These are phyloP conservation scores for Caenorhabditis briggsae DNA, from an alignment of 1,140 invertebrate genomes.

Conservation along the genomic window DNA sequence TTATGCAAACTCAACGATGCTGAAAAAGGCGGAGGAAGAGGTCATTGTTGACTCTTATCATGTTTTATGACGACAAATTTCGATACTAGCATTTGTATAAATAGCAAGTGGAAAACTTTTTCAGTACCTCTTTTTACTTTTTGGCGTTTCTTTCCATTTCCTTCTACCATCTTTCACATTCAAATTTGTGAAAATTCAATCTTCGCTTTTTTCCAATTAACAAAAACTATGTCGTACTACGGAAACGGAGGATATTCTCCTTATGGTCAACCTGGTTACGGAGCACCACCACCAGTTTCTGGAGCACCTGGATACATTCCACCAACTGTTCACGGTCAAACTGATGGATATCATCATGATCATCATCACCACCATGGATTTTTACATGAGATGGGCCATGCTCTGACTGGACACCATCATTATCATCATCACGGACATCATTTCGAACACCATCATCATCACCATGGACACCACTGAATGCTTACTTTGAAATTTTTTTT, in stretches of 20 bases:
- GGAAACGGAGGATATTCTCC: constrained; percentile 13
- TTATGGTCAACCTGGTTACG: neutral
- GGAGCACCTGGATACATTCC: neutral
- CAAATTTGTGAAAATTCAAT: too few species aligned
- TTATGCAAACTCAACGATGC: neutral
- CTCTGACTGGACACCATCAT: constrained; percentile 1
- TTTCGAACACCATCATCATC: neutral
- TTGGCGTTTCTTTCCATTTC: too few species aligned
- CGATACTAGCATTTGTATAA: too few species aligned
- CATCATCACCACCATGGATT: constrained; percentile 18
- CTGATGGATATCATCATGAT: neutral
- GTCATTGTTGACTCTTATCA: neutral
- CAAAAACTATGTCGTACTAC: neutral
- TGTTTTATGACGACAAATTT: neutral
- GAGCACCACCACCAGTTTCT: neutral
- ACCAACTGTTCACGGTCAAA: neutral
- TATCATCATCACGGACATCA: constrained; percentile 9
- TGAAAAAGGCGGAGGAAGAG: neutral
- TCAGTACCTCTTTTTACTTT: too few species aligned
- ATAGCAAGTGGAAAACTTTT: too few species aligned
- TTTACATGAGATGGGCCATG: constrained; percentile 3
- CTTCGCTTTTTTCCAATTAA: neutral
- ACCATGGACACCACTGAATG: neutral
- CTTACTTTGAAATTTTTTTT: too few species aligned
- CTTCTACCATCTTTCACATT: too few species aligned